phyloP scores from a whole-genome alignment of 1,140 invertebrate genomes.

The Scaptomyza pallida region DNA sequence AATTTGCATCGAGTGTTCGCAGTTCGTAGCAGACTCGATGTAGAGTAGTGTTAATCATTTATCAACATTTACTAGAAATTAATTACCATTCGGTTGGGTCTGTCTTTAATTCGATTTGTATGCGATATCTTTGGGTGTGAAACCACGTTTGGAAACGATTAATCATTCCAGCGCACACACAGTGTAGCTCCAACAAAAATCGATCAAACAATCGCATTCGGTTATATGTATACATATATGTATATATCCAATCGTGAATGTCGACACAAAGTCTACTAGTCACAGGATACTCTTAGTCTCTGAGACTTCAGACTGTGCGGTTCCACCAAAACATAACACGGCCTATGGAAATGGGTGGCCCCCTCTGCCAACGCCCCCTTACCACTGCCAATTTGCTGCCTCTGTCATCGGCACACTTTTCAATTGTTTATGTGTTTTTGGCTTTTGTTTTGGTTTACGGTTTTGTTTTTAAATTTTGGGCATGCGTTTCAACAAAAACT shows the following conservation, averaged over 20 bases:
- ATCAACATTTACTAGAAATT: conserved; percentile 73
- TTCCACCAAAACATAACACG: conserved; percentile 31
- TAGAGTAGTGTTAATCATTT: conserved; percentile 50
- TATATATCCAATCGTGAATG: conserved; percentile 13
- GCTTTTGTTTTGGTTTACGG: conserved; percentile 46
- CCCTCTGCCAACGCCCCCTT: conserved; percentile 14
- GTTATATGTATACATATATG: no score
- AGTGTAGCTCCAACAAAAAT: conserved; percentile 19
- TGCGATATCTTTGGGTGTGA: conserved; percentile 75
- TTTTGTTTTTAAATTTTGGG: conserved; percentile 48
- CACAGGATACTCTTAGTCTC: conserved; percentile 63
- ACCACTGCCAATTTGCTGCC: conserved; percentile 13
- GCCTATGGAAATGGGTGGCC: conserved; percentile 20
- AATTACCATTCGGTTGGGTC: conserved; percentile 57
- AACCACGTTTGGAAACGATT: conserved; percentile 68
- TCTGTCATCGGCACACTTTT: conserved; percentile 70
- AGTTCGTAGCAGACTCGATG: not conserved
- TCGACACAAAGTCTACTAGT: conserved; percentile 61
- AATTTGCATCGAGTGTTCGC: conserved; percentile 48
- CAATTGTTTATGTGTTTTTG: conserved; percentile 71
- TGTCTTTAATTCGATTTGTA: conserved; percentile 81
- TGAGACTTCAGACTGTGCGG: conserved; percentile 55
- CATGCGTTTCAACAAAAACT: conserved; percentile 57
- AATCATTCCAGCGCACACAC: conserved; percentile 53
- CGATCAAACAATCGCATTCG: conserved; percentile 64